phyloP scores from a whole-genome alignment of 2,113 vertebrate genomes.

The Chaetops frenatus region DNA sequence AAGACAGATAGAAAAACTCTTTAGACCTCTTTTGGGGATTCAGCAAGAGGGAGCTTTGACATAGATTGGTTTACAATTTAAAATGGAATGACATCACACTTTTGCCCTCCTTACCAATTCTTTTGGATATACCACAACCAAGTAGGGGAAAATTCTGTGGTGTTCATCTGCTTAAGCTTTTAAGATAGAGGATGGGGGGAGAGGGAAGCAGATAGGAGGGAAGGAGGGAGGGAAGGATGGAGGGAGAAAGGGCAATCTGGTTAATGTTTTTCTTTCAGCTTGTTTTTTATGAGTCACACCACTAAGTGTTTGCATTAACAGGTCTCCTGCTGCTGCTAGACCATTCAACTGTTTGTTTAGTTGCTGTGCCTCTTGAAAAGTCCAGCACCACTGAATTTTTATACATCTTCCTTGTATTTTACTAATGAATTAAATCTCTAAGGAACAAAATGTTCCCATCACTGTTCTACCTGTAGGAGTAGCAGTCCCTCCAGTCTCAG shows the following conservation, averaged over 20 bases:
- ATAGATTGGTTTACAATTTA: neutral
- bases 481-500: neutral
- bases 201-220: neutral
- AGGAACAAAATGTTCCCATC: neutral
- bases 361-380: constrained; percentile 11
- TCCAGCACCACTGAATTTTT: neutral
- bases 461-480: neutral
- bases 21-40: neutral
- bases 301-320: constrained; percentile 60
- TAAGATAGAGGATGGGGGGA: neutral
- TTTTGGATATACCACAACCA: neutral
- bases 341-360: constrained; percentile 58
- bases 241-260: neutral
- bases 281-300: constrained; percentile 65
- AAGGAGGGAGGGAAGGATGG: neutral
- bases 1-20: neutral
- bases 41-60: neutral
- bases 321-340: constrained; percentile 50
- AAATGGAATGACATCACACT: neutral
- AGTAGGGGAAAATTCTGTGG: neutral
- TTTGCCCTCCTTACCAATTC: neutral
- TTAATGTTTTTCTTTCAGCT: constrained; percentile 55
- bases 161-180: neutral
- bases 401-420: neutral
- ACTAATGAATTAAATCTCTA: neutral